Percentiles rank a stretch among this genome's conserved stretches.
Evolutionary conservation across 2,113 vertebrate species (phyloP).

Genomic region (Mandrillus leucophaeus): DNA sequence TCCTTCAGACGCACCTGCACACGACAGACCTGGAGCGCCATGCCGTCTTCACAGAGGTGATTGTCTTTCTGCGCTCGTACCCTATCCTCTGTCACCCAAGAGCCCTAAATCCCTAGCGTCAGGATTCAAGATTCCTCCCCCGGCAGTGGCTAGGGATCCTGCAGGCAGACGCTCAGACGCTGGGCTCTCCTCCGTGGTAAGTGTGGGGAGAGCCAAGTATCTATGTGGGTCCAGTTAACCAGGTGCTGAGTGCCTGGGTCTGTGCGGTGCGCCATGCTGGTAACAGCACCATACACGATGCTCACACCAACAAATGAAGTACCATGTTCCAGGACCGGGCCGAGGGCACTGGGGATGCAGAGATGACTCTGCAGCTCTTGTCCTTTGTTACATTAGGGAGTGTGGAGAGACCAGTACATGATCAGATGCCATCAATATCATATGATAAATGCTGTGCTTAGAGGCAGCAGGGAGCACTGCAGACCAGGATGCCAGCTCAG

Average conservation of each 20-base stretch:
- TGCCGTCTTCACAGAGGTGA: slow-evolving; percentile 92
- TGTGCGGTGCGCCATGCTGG: neutral
- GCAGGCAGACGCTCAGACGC: accelerated
- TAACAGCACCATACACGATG: accelerated
- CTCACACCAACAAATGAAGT: neutral
- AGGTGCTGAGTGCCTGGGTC: neutral
- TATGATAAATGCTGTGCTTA: accelerated
- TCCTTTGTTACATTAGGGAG: neutral
- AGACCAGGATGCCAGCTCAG: neutral
- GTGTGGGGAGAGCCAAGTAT: accelerated
- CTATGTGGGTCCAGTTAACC: accelerated
- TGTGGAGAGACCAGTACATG: accelerated
- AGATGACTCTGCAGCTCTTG: accelerated
- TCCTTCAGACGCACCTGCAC: slow-evolving; percentile 83
- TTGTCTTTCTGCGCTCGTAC: accelerated
- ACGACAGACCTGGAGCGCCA: neutral
- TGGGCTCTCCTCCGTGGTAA: accelerated
- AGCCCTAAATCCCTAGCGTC: neutral
- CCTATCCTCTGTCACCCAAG: accelerated
- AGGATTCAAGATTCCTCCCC: neutral
- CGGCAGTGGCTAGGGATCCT: neutral
- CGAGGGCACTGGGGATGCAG: accelerated
- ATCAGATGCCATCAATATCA: neutral
- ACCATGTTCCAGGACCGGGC: accelerated
- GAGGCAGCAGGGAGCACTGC: too few relatives aligned